These are phyloP conservation scores for Poliocrania exsul DNA, from an alignment of 2,797 vertebrate genomes.

Conservation along the genomic window DNA sequence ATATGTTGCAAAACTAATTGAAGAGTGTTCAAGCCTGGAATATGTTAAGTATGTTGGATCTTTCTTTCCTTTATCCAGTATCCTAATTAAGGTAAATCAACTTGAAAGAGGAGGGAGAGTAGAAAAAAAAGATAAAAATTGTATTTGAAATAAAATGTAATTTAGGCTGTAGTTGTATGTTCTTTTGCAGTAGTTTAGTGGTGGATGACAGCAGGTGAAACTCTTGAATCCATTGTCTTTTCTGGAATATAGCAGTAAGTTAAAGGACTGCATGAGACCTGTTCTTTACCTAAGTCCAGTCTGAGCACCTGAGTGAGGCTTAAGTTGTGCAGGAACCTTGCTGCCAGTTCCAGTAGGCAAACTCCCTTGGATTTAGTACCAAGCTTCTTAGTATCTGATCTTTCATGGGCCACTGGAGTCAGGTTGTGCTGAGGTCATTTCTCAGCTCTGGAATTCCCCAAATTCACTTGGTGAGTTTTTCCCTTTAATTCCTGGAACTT, in stretches of 20 bases:
- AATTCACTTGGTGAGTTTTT: neutral
- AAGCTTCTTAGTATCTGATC: neutral
- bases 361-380: neutral
- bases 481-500: constrained; percentile 9
- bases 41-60: constrained; percentile 83
- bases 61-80: neutral
- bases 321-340: neutral
- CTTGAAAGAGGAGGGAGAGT: neutral
- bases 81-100: neutral
- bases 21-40: constrained; percentile 86
- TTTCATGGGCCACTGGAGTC: neutral
- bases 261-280: neutral
- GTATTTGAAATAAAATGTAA: neutral
- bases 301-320: neutral
- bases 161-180: neutral
- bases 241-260: neutral
- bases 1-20: constrained; percentile 87
- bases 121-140: neutral
- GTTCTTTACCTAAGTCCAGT: neutral
- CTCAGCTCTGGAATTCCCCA: neutral
- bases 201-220: neutral
- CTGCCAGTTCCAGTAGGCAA: neutral
- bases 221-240: neutral
- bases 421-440: neutral
- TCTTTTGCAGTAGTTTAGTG: neutral